Evolutionary conservation across 2,113 vertebrate species (phyloP).

Genomic region (pig (Sus scrofa)): T2T-Sscrofa CM000816.6:61153001-61153500

Average conservation of each 20-base stretch:
- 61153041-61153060: too few species aligned
- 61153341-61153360: background rate
- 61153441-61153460: background rate
- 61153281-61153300: background rate
- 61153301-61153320: background rate
- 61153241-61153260: background rate
- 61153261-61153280: background rate
- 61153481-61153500: background rate
- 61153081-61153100: too few species aligned
- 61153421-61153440: background rate
- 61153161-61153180: background rate
- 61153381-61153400: background rate
- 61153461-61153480: background rate
- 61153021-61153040: too few species aligned
- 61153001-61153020: too few species aligned
- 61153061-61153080: too few species aligned
- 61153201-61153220: background rate
- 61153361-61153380: background rate
- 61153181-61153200: background rate
- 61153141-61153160: background rate
- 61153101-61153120: too few species aligned
- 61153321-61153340: background rate
- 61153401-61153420: background rate
- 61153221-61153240: background rate
- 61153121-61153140: background rate